phyloP scores from a whole-genome alignment of 2,888 invertebrate species.

The Strigamia transsilvanica region DNA sequence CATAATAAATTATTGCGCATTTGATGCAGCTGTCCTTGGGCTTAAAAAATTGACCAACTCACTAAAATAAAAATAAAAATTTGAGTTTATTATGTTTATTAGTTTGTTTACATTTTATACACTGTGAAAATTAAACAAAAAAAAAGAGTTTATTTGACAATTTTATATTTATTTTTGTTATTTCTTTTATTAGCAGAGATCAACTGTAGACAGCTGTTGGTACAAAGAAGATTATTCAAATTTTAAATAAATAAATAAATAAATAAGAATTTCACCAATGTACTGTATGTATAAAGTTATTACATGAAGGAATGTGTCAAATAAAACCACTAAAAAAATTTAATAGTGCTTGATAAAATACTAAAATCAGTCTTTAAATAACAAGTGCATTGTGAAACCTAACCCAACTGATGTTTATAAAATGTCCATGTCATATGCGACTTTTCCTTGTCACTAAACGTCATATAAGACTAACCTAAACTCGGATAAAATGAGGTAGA shows the following conservation, averaged over 20 bases:
- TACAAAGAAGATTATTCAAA: slow-evolving; percentile 23
- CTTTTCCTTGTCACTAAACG: slow-evolving; percentile 3
- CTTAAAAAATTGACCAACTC: background rate
- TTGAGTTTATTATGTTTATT: background rate
- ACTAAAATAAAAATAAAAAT: background rate
- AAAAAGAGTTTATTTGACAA: too few relatives aligned
- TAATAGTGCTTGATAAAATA: background rate
- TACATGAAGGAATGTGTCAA: background rate
- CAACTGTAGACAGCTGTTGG: slow-evolving; percentile 10
- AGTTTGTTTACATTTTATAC: slow-evolving; percentile 12
- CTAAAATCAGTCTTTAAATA: too few relatives aligned
- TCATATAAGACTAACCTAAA: background rate
- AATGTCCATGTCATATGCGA: background rate
- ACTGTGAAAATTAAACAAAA: background rate
- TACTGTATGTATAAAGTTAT: background rate
- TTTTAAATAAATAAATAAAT: background rate
- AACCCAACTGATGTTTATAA: background rate
- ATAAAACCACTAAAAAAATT: background rate
- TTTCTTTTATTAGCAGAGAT: background rate
- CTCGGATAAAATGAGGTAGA: background rate
- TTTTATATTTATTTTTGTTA: background rate
- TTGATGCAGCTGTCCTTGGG: background rate
- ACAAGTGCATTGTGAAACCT: background rate
- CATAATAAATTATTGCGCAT: background rate
- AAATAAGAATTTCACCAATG: background rate